Conservation (phyloP, 2,888 invertebrate genomes). For the Hanleya hanleyi region DNA sequence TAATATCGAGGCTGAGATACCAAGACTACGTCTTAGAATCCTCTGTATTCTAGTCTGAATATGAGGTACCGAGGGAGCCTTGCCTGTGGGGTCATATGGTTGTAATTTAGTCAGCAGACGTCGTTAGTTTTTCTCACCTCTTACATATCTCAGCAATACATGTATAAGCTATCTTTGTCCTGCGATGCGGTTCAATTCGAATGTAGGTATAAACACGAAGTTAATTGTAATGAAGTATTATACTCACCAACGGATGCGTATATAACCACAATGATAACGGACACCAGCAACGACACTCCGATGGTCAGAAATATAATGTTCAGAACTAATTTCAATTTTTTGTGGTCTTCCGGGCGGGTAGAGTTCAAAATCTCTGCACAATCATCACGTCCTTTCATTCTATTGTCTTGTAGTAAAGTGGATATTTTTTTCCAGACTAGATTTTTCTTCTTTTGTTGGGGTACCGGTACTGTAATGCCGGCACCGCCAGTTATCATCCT, state of each 20-base stretch:
- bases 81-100: too few species aligned
- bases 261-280: constrained; percentile 65
- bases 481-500: background rate
- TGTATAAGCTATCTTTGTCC: too few species aligned
- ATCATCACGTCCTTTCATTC: constrained; percentile 54
- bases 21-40: too few species aligned
- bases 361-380: constrained; percentile 45
- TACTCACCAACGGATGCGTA: constrained; percentile 63
- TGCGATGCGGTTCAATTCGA: too few species aligned
- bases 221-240: background rate
- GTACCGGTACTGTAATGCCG: too few species aligned
- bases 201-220: background rate
- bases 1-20: too few species aligned
- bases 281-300: constrained; percentile 59
- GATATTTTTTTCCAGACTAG: constrained; percentile 46
- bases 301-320: constrained; percentile 66
- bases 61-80: too few species aligned
- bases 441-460: constrained; percentile 38
- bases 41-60: too few species aligned
- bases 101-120: too few species aligned
- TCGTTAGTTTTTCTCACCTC: too few species aligned
- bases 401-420: constrained; percentile 56
- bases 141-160: too few species aligned
- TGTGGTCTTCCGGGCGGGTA: constrained; percentile 52
- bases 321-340: constrained; percentile 59